These are phyloP conservation scores for Eurytoma adleriae DNA, from an alignment of 2,888 invertebrate genomes.

Conservation along the genomic window DNA sequence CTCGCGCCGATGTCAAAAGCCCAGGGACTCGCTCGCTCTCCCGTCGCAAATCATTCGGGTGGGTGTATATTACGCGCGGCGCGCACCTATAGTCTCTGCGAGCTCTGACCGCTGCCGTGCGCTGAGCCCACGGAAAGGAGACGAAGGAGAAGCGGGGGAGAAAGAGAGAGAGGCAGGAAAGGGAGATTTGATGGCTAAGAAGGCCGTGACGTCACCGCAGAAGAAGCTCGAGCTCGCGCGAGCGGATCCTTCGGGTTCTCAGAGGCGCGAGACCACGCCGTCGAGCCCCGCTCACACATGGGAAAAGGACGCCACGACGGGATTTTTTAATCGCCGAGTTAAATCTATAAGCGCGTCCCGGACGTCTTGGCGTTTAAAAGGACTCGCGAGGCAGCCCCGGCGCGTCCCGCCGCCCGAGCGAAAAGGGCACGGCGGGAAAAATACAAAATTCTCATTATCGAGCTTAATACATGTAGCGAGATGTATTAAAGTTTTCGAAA, in stretches of 20 bases:
- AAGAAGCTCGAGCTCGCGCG: slow-evolving; percentile 55
- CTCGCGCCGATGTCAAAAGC: background rate
- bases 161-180: slow-evolving; percentile 2
- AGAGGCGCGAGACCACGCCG: slow-evolving; percentile 5
- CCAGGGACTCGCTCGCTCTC: background rate
- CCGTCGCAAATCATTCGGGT: slow-evolving; percentile 25
- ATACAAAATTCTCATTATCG: too few relatives aligned
- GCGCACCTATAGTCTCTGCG: slow-evolving; percentile 4
- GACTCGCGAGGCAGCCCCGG: too few relatives aligned
- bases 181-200: slow-evolving; percentile 40
- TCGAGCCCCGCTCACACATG: too few relatives aligned
- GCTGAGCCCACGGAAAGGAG: background rate
- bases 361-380: too few relatives aligned
- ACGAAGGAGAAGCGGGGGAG: background rate
- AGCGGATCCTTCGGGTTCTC: slow-evolving; percentile 54
- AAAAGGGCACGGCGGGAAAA: too few relatives aligned
- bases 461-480: too few relatives aligned
- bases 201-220: slow-evolving; percentile 61
- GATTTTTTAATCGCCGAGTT: too few relatives aligned
- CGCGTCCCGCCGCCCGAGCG: too few relatives aligned
- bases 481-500: too few relatives aligned
- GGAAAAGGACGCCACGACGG: too few relatives aligned
- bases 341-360: too few relatives aligned
- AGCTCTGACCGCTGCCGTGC: background rate
- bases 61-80: slow-evolving; percentile 6